These are phyloP conservation scores for Nothobranchius furzeri DNA, from an alignment of 2,113 vertebrate species.

Conservation along the genomic window DNA sequence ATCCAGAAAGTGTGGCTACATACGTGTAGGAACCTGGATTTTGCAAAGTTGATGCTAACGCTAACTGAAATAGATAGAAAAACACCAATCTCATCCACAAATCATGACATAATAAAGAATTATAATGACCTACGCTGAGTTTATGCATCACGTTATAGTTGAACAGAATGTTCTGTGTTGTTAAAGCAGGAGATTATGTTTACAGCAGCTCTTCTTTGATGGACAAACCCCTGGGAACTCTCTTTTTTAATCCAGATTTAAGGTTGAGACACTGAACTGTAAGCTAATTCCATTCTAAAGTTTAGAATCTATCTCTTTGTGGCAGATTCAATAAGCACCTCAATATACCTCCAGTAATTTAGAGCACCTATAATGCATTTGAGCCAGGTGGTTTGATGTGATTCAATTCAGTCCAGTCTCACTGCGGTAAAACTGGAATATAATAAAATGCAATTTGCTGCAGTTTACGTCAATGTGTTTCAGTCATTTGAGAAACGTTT, in stretches of 20 bases:
- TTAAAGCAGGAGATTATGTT: background rate
- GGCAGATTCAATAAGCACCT: constrained; percentile 57
- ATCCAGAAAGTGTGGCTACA: too few relatives aligned
- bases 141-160: background rate
- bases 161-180: background rate
- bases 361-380: constrained; percentile 44
- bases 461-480: constrained; percentile 48
- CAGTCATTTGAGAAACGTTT: constrained; percentile 37
- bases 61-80: background rate
- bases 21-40: too few relatives aligned
- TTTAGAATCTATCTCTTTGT: constrained; percentile 23
- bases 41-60: background rate
- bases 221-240: constrained; percentile 5
- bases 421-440: constrained; percentile 35
- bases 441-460: constrained; percentile 42
- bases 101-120: too few relatives aligned
- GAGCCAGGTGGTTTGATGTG: constrained; percentile 45
- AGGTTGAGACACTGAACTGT: constrained; percentile 38
- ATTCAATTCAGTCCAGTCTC: constrained; percentile 49
- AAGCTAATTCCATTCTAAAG: constrained; percentile 30
- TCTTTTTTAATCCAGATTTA: constrained; percentile 21
- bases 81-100: background rate
- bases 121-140: too few relatives aligned
- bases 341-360: constrained; percentile 42
- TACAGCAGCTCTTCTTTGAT: background rate